phyloP scores from a whole-genome alignment of 2,113 vertebrate genomes.

The Xenopus tropicalis region DNA sequence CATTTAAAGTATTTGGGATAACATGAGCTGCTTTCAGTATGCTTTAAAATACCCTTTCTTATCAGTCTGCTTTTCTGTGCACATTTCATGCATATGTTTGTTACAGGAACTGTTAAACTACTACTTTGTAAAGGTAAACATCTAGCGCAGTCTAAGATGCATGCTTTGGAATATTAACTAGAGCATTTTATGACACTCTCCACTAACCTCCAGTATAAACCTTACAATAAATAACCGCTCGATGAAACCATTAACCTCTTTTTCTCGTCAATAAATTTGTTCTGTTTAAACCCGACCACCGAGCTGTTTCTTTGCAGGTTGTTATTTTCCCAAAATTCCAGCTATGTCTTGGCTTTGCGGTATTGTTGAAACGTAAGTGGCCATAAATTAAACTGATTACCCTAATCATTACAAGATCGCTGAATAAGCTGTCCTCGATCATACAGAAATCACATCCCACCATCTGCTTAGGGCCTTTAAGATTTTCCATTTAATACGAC shows the following conservation, averaged over 20 bases:
- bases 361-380: conserved; percentile 34
- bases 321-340: conserved; percentile 40
- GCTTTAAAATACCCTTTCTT: no score
- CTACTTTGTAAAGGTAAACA: no score
- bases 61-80: no score
- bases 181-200: conserved; percentile 42
- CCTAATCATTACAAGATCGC: conserved; percentile 48
- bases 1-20: no score
- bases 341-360: conserved; percentile 45
- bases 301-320: neutral
- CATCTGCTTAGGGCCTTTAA: conserved; percentile 45
- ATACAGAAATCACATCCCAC: conserved; percentile 49
- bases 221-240: conserved; percentile 2
- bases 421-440: conserved; percentile 49
- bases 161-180: conserved; percentile 51
- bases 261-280: conserved; percentile 28
- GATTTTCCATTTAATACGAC: conserved; percentile 30
- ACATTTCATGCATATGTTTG: no score
- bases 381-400: conserved; percentile 53
- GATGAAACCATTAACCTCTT: conserved; percentile 33
- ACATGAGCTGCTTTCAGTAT: no score
- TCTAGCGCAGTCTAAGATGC: neutral
- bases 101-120: no score
- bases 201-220: conserved; percentile 22
- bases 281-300: neutral